Evolutionary conservation across 2,113 vertebrate species (phyloP).

Genomic region (Rhombomys opimus): DNA sequence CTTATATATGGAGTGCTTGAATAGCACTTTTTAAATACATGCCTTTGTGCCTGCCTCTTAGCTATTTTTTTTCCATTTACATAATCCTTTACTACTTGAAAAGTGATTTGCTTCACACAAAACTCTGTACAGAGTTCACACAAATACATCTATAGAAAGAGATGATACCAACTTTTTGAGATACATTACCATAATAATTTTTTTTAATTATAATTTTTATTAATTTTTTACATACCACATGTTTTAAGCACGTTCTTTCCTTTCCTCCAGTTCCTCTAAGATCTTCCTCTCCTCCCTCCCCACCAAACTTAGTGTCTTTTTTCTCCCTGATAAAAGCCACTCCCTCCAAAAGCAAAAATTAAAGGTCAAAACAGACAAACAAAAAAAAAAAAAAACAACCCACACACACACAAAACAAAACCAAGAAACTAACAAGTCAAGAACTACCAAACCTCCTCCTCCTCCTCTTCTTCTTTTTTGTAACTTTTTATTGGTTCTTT

Average conservation of each 20-base stretch:
- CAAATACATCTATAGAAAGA: neutral
- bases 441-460: neutral
- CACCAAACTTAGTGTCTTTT: neutral
- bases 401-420: too few species aligned
- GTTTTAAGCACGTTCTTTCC: neutral
- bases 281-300: neutral
- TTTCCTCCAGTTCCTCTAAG: neutral
- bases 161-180: neutral
- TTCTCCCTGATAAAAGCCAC: neutral
- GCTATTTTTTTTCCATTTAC: neutral
- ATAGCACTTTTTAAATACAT: neutral
- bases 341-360: neutral
- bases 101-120: conserved; percentile 23
- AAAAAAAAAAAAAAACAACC: neutral
- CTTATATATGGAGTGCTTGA: neutral
- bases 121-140: neutral
- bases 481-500: too few species aligned
- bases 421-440: neutral
- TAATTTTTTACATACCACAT: neutral
- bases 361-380: neutral
- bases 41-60: neutral
- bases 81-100: neutral
- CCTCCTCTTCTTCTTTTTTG: too few species aligned
- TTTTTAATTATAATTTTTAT: too few species aligned
- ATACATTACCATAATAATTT: neutral